A percentile compares a stretch with the other conserved stretches of the same genome.
These are phyloP conservation scores for Papilio protenor DNA, from an alignment of 2,888 invertebrate species.

Conservation along the genomic window DNA sequence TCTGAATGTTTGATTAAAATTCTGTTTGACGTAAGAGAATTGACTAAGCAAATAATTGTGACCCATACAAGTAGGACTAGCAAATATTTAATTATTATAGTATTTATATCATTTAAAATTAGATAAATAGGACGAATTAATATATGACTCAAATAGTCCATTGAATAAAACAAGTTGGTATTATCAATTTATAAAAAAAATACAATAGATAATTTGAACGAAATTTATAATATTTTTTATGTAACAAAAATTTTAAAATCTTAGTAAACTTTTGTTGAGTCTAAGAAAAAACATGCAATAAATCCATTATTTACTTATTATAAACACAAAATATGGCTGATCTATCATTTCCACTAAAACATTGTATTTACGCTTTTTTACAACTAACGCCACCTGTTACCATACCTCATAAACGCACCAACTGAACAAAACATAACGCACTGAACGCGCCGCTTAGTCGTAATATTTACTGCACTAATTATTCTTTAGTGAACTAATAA, in stretches of 20 bases:
- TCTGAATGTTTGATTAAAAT: constrained; percentile 7
- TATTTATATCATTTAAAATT: background rate
- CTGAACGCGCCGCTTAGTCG: background rate
- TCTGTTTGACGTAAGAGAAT: constrained; percentile 6
- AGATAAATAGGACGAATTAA: background rate
- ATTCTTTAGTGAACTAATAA: background rate
- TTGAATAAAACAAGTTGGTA: background rate
- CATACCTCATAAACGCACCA: background rate
- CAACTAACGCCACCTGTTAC: background rate
- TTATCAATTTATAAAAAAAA: background rate
- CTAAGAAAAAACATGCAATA: no score
- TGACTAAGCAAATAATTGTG: constrained; percentile 15
- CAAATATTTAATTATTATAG: background rate
- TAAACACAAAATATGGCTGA: no score
- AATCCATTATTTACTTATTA: no score
- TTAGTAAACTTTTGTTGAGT: no score
- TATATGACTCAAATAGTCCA: background rate
- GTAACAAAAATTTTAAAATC: no score
- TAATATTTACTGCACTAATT: background rate
- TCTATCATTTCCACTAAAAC: background rate
- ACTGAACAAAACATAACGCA: background rate
- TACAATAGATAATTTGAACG: no score
- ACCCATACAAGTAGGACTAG: constrained; percentile 1
- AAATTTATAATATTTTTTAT: no score
- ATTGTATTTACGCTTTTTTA: background rate